phyloP scores from a whole-genome alignment of 2,797 vertebrate species.

The Cephalopachus bancanus region DNA sequence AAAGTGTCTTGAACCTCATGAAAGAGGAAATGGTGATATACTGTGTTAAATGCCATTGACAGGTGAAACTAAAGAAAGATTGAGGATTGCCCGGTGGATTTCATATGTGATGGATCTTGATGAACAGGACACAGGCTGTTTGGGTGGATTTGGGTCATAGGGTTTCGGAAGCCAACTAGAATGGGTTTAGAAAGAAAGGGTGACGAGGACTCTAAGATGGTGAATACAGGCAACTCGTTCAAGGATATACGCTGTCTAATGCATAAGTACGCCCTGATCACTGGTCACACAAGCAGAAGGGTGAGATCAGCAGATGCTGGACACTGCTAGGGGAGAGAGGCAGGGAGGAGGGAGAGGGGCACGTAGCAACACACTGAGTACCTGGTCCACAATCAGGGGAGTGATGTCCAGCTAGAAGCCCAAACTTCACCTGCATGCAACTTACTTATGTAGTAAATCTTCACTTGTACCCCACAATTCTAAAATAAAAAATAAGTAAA shows the following conservation, averaged over 20 bases:
- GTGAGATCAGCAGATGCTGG: too few relatives aligned
- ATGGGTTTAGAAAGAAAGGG: background rate
- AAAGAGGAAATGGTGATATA: background rate
- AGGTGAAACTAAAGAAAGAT: background rate
- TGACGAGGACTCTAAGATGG: background rate
- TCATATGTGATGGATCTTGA: background rate
- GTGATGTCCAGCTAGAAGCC: too few relatives aligned
- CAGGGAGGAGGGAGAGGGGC: too few relatives aligned
- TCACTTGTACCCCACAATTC: too few relatives aligned
- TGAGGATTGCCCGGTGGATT: background rate
- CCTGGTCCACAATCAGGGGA: too few relatives aligned
- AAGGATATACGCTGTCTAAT: background rate
- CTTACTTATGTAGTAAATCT: too few relatives aligned
- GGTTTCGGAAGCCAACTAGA: background rate
- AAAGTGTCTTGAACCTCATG: background rate
- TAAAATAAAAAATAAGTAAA: too few relatives aligned
- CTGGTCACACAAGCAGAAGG: too few relatives aligned
- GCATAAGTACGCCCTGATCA: too few relatives aligned
- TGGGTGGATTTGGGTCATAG: background rate
- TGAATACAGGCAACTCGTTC: background rate
- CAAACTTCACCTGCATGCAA: too few relatives aligned
- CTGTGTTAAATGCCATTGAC: background rate
- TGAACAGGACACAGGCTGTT: background rate
- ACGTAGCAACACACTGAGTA: too few relatives aligned
- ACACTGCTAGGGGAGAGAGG: too few relatives aligned